A percentile compares a stretch with the other conserved stretches of the same genome.
Conservation (phyloP, 2,888 invertebrate genomes). For the Norana najaformis region DNA sequence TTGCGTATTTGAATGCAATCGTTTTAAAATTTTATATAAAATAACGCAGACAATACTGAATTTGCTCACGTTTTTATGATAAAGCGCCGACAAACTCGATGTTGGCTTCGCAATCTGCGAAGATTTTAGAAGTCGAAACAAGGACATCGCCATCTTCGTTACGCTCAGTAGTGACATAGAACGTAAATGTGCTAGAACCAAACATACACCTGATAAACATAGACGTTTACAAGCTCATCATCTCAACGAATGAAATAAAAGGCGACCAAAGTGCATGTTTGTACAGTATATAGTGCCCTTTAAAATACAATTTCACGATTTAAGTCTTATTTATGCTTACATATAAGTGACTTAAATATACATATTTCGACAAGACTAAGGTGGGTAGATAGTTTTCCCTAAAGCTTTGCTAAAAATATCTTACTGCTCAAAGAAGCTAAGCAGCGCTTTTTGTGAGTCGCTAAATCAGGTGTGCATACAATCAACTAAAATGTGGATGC, state of each 20-base stretch:
- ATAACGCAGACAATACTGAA: background rate
- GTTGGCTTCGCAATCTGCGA: background rate
- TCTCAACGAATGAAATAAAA: background rate
- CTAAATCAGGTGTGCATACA: no score
- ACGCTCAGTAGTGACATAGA: background rate
- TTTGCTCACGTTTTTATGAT: background rate
- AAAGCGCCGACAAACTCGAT: background rate
- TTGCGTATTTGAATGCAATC: background rate
- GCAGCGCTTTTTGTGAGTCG: no score
- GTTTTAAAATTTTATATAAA: background rate
- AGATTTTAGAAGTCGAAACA: slow-evolving; percentile 1
- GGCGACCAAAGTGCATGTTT: no score
- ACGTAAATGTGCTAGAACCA: background rate
- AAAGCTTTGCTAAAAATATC: no score
- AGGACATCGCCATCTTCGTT: background rate
- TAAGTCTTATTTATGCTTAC: no score
- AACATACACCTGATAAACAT: background rate
- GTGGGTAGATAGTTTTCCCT: no score
- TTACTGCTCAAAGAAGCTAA: no score
- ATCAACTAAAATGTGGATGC: no score
- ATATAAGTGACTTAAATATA: no score
- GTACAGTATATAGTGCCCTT: no score
- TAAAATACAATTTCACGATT: no score
- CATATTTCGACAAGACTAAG: no score
- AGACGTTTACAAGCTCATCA: background rate